Base-by-base conservation (phyloP, 2,113 vertebrate species). In the Corydoras maculifer region DNA sequence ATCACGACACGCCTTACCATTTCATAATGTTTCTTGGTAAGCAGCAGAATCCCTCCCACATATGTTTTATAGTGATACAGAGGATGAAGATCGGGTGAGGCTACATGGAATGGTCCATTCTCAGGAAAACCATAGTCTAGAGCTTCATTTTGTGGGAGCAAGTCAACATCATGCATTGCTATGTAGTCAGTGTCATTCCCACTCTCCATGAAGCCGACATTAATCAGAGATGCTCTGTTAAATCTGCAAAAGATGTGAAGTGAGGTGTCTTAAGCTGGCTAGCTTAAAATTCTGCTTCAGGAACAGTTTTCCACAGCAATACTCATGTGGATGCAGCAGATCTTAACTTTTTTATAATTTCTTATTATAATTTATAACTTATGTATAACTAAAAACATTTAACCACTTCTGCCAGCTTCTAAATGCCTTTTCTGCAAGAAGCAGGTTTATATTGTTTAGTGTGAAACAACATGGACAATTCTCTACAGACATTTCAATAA, bases 31-130 rank as follows among this genome's bases (percentile, higher is more conserved):
- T 89, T 91, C 87, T 95, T 99, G 80, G 93, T 95, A 72, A 99
- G 94, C 62, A 99, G 88, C 79, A 99, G 88, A 82, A 99, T 99
- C 29, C 97, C 97, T 0, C 97, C 96, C 35, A 99, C 96, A 0
- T 98, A 99, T 53, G 93, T 97, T 84, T 94, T 93, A 84, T 98
- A 99, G 82, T 99, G 97, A 82, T 99, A 99, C 62, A 99, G 90
- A 0, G 97, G 97, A 84, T 99, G 97, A 68, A 99, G 92, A 65
- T 98, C 94, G 0, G 97, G 97, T 0, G 97, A 97, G 3, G 97
- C 94, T 79, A 98, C 92, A 0, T 99, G 97, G 84, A 98, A 99
- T 1, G 97, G 97, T 0, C 97, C 97, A 0, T 92, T 86, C 64
- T 87, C 88, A 0, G 97, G 96, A 82, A 94, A 99, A 32, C 94